These are phyloP conservation scores for Ochropleura leucogaster DNA, from an alignment of 2,888 invertebrate species.

Conservation along the genomic window DNA sequence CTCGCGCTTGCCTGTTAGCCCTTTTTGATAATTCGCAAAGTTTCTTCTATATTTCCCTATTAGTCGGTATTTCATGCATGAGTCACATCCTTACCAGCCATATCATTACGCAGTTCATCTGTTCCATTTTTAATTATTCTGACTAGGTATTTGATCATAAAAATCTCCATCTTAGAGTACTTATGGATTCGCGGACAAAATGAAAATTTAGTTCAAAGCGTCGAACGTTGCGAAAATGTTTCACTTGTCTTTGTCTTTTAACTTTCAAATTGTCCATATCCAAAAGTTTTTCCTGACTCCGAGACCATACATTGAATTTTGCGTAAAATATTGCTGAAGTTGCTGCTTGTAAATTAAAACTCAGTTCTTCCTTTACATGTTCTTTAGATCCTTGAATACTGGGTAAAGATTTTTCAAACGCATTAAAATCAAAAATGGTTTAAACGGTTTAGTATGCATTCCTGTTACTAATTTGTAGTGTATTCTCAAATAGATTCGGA, in stretches of 20 bases:
- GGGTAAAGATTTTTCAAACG: neutral
- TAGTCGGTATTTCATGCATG: too few species aligned
- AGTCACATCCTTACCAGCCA: neutral
- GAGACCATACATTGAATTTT: slow-evolving; percentile 19
- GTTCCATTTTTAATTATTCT: neutral
- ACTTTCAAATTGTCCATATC: slow-evolving; percentile 8
- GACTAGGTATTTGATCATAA: neutral
- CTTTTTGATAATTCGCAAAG: too few species aligned
- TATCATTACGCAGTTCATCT: neutral
- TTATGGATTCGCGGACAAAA: neutral
- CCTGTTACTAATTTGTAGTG: too few species aligned
- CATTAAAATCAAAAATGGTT: neutral
- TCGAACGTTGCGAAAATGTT: neutral
- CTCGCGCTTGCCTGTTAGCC: too few species aligned
- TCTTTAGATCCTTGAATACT: neutral
- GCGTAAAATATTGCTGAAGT: slow-evolving; percentile 21
- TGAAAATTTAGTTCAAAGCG: neutral
- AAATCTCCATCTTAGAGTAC: neutral
- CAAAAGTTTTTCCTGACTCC: slow-evolving; percentile 1
- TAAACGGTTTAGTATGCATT: too few species aligned
- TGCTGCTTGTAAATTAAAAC: neutral
- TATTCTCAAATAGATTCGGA: too few species aligned
- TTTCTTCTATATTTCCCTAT: too few species aligned
- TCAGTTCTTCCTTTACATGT: neutral
- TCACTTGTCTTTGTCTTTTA: slow-evolving; percentile 2